Percentiles rank a stretch among this genome's conserved stretches.
These are phyloP conservation scores for Perithous albicinctus DNA, from an alignment of 2,888 invertebrate genomes.

Conservation along the genomic window DNA sequence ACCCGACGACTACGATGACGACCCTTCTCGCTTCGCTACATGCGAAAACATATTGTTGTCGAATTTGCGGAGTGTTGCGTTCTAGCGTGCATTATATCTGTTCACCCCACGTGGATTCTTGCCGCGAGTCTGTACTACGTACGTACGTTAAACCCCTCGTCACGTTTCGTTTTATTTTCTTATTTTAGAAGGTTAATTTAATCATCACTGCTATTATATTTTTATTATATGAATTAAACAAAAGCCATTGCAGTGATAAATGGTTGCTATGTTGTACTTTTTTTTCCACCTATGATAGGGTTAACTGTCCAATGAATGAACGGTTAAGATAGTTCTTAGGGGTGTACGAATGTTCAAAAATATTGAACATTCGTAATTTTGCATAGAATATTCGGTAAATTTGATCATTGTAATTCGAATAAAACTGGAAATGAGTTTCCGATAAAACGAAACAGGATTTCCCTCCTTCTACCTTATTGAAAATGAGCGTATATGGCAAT, in stretches of 20 bases:
- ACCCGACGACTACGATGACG: slow-evolving; percentile 51
- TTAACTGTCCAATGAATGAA: no score
- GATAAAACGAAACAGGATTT: no score
- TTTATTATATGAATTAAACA: background rate
- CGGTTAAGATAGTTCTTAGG: no score
- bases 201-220: background rate
- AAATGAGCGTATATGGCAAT: background rate
- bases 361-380: no score
- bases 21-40: slow-evolving; percentile 76
- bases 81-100: slow-evolving; percentile 68
- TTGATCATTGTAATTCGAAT: no score
- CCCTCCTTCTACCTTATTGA: no score
- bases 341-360: no score
- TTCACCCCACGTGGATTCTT: slow-evolving; percentile 32
- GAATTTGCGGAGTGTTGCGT: slow-evolving; percentile 77
- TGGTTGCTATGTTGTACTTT: background rate
- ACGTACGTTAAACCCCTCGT: background rate
- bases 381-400: no score
- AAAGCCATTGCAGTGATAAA: background rate
- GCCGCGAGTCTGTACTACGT: background rate
- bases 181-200: background rate
- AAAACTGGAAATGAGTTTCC: no score
- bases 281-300: no score
- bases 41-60: slow-evolving; percentile 84
- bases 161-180: background rate